Conservation (phyloP, 2,113 vertebrate species). For the Syngnathus floridae region DNA sequence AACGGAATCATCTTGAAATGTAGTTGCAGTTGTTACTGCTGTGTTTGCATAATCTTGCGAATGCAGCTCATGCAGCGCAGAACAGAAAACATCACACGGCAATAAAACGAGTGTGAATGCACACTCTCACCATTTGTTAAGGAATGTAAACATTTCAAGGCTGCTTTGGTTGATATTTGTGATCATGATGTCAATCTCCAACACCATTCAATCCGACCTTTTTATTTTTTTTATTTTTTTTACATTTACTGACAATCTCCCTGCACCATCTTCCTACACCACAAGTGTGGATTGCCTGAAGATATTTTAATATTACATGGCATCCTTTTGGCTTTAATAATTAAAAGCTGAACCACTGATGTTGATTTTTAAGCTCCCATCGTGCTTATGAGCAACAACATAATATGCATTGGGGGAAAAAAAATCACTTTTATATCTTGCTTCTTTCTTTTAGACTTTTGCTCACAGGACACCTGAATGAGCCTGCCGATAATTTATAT, state of each 20-base stretch:
- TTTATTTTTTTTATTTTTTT: not conserved
- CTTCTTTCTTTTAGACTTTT: constrained; percentile 13
- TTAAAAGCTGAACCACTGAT: constrained; percentile 59
- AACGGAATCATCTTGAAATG: constrained; percentile 23
- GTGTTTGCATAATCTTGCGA: constrained; percentile 33
- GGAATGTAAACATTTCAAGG: constrained; percentile 13
- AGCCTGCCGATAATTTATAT: not conserved
- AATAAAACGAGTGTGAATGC: constrained; percentile 5
- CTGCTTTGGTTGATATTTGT: constrained; percentile 20
- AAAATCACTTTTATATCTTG: constrained; percentile 35
- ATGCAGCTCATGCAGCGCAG: not conserved
- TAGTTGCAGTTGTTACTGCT: constrained; percentile 13
- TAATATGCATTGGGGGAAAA: constrained; percentile 26
- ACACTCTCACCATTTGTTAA: constrained; percentile 11
- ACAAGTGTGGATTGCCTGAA: constrained; percentile 54
- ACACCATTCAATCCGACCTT: constrained; percentile 21
- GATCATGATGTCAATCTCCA: constrained; percentile 19
- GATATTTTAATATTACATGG: constrained; percentile 72
- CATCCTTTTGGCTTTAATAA: constrained; percentile 69
- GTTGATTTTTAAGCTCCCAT: constrained; percentile 64
- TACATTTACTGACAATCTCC: not conserved
- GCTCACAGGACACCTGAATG: not conserved
- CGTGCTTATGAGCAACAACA: constrained; percentile 35
- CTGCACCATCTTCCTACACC: constrained; percentile 29
- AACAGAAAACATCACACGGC: not conserved